A percentile compares a stretch with the other conserved stretches of the same genome.
Evolutionary conservation across 2,888 invertebrate species (phyloP).

Genomic region (Leucoma salicis): DNA sequence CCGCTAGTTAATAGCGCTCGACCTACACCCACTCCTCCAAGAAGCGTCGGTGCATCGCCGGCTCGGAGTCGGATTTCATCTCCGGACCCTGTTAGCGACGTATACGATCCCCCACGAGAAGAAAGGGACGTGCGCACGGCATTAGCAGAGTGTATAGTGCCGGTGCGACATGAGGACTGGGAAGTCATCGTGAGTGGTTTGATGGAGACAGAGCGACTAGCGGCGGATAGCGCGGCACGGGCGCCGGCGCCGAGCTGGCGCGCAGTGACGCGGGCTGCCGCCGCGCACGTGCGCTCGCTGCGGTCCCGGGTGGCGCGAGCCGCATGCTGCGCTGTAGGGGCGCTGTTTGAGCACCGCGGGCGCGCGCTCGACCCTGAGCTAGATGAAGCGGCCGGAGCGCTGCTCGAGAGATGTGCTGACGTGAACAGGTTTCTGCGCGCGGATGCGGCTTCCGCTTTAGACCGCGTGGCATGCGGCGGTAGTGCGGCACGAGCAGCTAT

Average conservation of each 20-base stretch:
- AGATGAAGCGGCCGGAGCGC: conserved; percentile 90
- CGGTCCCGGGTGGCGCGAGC: conserved; percentile 95
- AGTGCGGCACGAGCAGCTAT: conserved; percentile 85
- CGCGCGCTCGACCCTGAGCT: conserved; percentile 87
- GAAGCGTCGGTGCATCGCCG: conserved; percentile 42
- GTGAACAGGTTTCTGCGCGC: conserved; percentile 96
- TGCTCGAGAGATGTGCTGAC: conserved; percentile 95
- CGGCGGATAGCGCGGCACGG: conserved; percentile 85
- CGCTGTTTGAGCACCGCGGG: conserved; percentile 87
- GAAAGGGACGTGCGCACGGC: conserved; percentile 66
- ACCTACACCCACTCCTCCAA: conserved; percentile 35
- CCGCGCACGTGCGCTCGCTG: conserved; percentile 92
- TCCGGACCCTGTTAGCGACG: conserved; percentile 46
- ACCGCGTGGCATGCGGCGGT: conserved; percentile 90
- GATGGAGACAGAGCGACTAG: conserved; percentile 85
- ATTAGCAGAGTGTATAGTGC: conserved; percentile 63
- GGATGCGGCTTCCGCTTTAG: conserved; percentile 92
- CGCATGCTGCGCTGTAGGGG: conserved; percentile 91
- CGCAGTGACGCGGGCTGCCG: conserved; percentile 86
- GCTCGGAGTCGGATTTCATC: conserved; percentile 46
- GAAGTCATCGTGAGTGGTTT: conserved; percentile 89
- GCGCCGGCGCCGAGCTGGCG: conserved; percentile 86
- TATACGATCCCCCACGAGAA: conserved; percentile 34
- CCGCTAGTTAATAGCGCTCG: conserved; percentile 10
- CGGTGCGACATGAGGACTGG: conserved; percentile 89